Evolutionary conservation across 2,797 vertebrate genomes (phyloP).

Genomic region (Premnoplex brunnescens): DNA sequence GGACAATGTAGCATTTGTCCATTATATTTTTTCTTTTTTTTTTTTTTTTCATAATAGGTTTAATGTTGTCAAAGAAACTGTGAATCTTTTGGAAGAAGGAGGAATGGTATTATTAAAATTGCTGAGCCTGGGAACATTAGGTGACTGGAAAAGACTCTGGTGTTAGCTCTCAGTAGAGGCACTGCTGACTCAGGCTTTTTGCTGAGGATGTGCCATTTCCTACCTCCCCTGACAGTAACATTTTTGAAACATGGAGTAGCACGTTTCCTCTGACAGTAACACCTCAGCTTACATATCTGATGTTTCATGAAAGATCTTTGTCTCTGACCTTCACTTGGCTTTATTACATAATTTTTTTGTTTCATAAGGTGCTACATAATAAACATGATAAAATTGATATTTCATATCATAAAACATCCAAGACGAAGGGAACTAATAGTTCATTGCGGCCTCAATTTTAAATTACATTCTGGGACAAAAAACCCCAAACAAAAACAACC

Average conservation of each 20-base stretch:
- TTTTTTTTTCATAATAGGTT: background rate
- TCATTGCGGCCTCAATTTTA: background rate
- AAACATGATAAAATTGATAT: background rate
- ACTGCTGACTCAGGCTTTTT: constrained; percentile 1
- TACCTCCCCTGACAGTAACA: background rate
- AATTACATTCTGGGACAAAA: background rate
- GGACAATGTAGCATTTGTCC: accelerated
- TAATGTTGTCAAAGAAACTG: background rate
- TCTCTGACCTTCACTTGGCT: background rate
- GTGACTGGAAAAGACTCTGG: background rate
- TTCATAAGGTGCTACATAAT: background rate
- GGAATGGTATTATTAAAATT: background rate
- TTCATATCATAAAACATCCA: background rate
- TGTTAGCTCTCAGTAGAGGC: background rate
- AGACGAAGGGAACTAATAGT: background rate
- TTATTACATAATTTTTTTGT: background rate
- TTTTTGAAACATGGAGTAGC: background rate
- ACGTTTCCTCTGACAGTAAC: constrained; percentile 24
- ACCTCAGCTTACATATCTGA: background rate
- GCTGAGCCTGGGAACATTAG: background rate
- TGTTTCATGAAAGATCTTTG: background rate
- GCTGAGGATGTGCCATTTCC: background rate
- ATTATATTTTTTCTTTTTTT: accelerated
- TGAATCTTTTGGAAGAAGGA: background rate
- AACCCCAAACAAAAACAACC: too few relatives aligned